Percentiles rank a stretch among this genome's conserved stretches.
phyloP scores from a whole-genome alignment of 2,797 vertebrate genomes.

The Tiaroga cobitis region DNA sequence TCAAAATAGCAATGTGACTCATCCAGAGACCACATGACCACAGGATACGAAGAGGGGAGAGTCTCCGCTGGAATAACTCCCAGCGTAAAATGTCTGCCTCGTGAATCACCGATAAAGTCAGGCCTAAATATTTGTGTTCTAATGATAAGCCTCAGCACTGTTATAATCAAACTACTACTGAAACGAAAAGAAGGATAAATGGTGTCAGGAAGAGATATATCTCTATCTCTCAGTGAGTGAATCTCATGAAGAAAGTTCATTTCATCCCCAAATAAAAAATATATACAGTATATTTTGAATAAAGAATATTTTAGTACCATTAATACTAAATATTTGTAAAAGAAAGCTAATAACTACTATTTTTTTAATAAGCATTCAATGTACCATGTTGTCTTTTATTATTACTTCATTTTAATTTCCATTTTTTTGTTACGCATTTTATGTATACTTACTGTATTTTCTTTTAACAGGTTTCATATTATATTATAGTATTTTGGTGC shows the following conservation, averaged over 20 bases:
- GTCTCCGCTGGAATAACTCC: not conserved
- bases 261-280: not conserved
- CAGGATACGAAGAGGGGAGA: not conserved
- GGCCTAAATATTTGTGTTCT: conserved; percentile 22
- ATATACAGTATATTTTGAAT: not conserved
- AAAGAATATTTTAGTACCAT: not conserved
- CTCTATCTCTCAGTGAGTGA: not conserved
- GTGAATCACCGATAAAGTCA: conserved; percentile 65
- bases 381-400: not conserved
- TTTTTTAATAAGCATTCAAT: not conserved
- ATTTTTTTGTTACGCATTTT: not conserved
- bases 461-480: not conserved
- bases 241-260: not conserved
- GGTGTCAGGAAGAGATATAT: not conserved
- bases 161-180: not conserved
- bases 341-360: not conserved
- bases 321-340: not conserved
- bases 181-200: not conserved
- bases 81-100: conserved; percentile 13
- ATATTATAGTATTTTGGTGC: not conserved
- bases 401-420: too few relatives aligned
- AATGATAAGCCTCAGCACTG: not conserved
- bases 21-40: conserved; percentile 2
- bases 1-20: conserved; percentile 40
- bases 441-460: too few relatives aligned